Base-by-base conservation (phyloP, 2,797 vertebrate genomes). In the Betta splendens region DNA sequence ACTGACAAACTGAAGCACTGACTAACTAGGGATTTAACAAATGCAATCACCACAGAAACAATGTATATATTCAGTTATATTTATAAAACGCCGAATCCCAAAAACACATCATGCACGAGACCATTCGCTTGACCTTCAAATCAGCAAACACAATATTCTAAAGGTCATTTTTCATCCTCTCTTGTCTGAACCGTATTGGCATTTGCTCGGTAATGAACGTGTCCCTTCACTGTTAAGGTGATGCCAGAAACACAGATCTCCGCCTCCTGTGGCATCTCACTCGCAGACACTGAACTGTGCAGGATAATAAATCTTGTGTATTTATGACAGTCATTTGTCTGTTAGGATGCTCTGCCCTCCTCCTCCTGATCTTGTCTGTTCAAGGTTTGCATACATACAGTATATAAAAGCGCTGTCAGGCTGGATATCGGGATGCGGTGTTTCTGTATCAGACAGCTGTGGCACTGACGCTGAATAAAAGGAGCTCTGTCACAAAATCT, bases 291-390 rank as follows among this genome's bases (percentile, higher is more conserved):
- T 51, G 72, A 72, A 67, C 49, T 69, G 81, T 73, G 49, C 73
- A 64, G 85, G 64, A 88, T 87, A n/a, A 89, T 90, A 84, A 85
- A 86, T 90, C 87, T 70, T 79, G 56, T 80, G 79, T 87, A 90
- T 89, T 89, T 91, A 90, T 79, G 76, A 83, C 79, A 86, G 86
- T 90, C 90, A 91, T 90, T 87, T 81, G 84, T 89, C 89, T 89
- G 82, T 91, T 87, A 81, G 74, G 75, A 75, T 67, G 71, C 74
- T 47, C 75, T 73, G 61, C 77, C 66, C 62, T 69, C 56, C 64
- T 70, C 70, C 59, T 76, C 58, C 47, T 81, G 77, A 83, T 89
- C 83, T 68, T 74, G 80, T 76, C 79, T 64, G 64, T 42, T n/a
- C 66, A 69, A 78, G 57, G 69, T 66, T 72, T 77, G 43, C 35